Percentiles rank a stretch among this genome's conserved stretches.
Evolutionary conservation across 2,888 invertebrate species (phyloP).

Genomic region (Microplitis deprimator): DNA sequence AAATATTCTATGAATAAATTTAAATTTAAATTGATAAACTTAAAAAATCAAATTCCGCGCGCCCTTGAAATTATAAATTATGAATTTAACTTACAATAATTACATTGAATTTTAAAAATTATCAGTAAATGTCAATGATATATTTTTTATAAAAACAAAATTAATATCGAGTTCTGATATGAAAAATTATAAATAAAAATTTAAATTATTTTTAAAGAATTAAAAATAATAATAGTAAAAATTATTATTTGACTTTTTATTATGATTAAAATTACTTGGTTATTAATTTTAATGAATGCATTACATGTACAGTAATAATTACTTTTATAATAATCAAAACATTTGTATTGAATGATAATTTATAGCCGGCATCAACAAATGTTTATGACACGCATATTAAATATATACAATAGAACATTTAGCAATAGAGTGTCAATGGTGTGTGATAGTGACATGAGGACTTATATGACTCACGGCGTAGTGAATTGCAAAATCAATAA

Average conservation of each 20-base stretch:
- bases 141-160: background rate
- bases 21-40: background rate
- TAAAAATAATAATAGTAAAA: background rate
- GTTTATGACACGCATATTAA: background rate
- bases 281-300: too few species aligned
- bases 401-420: background rate
- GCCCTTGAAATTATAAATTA: background rate
- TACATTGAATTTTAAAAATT: background rate
- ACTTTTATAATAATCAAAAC: background rate
- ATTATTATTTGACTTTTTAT: background rate
- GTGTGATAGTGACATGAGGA: background rate
- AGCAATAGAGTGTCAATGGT: background rate
- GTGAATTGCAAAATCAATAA: slow-evolving; percentile 8
- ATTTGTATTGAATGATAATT: background rate
- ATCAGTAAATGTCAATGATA: background rate
- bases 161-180: background rate
- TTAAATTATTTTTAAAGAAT: background rate
- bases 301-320: background rate
- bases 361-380: background rate
- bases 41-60: background rate
- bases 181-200: background rate
- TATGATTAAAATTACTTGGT: too few species aligned
- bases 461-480: slow-evolving; percentile 6
- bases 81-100: background rate
- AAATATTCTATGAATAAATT: background rate